Percentiles rank a stretch among this genome's conserved stretches.
These are phyloP conservation scores for Triplophysa bombifrons DNA, from an alignment of 2,797 vertebrate genomes.

Conservation along the genomic window DNA sequence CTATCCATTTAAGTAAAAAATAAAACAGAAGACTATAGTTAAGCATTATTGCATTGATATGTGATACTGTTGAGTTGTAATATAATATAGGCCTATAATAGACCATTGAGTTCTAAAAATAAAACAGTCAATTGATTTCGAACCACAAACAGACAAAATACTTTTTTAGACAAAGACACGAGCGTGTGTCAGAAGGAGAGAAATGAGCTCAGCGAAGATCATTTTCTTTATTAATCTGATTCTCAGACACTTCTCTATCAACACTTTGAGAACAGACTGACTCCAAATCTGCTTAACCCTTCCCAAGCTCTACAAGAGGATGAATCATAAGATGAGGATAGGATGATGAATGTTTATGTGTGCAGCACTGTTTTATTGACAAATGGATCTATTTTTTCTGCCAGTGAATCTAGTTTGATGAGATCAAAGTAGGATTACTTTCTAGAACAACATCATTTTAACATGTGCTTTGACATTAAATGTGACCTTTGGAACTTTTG, in stretches of 20 bases:
- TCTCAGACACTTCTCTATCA: conserved; percentile 62
- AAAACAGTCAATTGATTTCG: too few species aligned
- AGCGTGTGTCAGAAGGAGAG: conserved; percentile 57
- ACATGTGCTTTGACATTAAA: neutral
- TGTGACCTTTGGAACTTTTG: neutral
- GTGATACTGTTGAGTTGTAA: too few species aligned
- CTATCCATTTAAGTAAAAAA: too few species aligned
- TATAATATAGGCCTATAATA: neutral
- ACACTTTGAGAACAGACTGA: conserved; percentile 62
- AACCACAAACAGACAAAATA: too few species aligned
- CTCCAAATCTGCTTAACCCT: conserved; percentile 75
- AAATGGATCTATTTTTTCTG: conserved; percentile 31
- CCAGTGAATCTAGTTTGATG: conserved; percentile 30
- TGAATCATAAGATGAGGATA: conserved; percentile 45
- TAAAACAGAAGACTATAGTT: too few species aligned
- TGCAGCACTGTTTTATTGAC: conserved; percentile 26
- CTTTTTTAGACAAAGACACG: neutral
- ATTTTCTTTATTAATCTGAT: conserved; percentile 67
- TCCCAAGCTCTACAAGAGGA: conserved; percentile 55
- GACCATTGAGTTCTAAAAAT: too few species aligned
- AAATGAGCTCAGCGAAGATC: conserved; percentile 72
- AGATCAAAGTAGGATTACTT: conserved; percentile 44
- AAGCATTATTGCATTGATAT: neutral
- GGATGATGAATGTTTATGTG: conserved; percentile 40
- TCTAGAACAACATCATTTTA: conserved; percentile 28